Percentiles rank a stretch among this genome's conserved stretches.
Evolutionary conservation across 2,888 invertebrate genomes (phyloP).

Genomic region (Brachypalpus laphriformis): DNA sequence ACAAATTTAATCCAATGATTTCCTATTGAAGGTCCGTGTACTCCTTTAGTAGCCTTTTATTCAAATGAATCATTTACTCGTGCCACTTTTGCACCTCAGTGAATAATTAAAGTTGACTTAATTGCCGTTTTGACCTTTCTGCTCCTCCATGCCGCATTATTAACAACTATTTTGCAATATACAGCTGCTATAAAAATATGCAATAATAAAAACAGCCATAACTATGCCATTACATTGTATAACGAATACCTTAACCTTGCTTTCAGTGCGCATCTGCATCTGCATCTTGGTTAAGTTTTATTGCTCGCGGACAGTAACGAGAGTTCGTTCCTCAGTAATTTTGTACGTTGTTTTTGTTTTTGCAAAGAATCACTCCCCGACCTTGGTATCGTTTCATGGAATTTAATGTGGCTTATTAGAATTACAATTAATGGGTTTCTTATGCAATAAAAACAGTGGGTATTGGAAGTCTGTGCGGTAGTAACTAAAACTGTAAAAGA

Average conservation of each 20-base stretch:
- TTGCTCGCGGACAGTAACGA: slow-evolving; percentile 37
- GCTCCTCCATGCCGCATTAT: slow-evolving; percentile 39
- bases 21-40: slow-evolving; percentile 4
- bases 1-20: neutral
- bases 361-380: slow-evolving; percentile 58
- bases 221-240: slow-evolving; percentile 70
- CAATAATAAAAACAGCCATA: slow-evolving; percentile 71
- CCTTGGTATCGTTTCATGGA: slow-evolving; percentile 62
- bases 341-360: slow-evolving; percentile 32
- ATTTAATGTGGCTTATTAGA: slow-evolving; percentile 70
- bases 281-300: slow-evolving; percentile 53
- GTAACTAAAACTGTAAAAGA: neutral
- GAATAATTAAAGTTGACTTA: slow-evolving; percentile 69
- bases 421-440: slow-evolving; percentile 52
- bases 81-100: slow-evolving; percentile 55
- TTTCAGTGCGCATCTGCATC: slow-evolving; percentile 65
- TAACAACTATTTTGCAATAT: slow-evolving; percentile 71
- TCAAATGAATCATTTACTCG: slow-evolving; percentile 58
- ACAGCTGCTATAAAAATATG: slow-evolving; percentile 68
- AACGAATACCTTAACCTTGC: slow-evolving; percentile 72
- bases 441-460: slow-evolving; percentile 48
- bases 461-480: neutral
- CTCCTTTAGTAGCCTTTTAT: slow-evolving; percentile 35
- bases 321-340: slow-evolving; percentile 12
- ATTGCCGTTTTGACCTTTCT: slow-evolving; percentile 65